Evolutionary conservation across 2,888 invertebrate genomes (phyloP).

Genomic region (Melieria picta): DNA sequence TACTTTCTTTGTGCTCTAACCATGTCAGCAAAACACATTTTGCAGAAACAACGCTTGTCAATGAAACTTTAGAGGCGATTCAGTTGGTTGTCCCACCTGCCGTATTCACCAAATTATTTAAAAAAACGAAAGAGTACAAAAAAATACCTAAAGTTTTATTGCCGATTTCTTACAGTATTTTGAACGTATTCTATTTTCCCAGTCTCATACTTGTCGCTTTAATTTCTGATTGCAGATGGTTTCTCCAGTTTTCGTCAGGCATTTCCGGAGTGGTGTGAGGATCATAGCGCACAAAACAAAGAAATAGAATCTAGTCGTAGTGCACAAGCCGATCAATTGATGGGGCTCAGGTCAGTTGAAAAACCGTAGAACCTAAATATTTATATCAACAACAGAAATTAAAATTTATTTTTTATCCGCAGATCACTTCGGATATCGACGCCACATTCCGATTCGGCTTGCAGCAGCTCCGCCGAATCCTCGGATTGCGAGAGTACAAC

Average conservation of each 20-base stretch:
- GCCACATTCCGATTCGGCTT: slow-evolving; percentile 72
- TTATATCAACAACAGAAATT: background rate
- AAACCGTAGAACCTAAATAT: background rate
- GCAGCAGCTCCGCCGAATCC: slow-evolving; percentile 74
- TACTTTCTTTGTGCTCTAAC: no score
- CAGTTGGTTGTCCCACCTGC: no score
- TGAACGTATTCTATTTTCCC: background rate
- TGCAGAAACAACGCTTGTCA: no score
- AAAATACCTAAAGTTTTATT: background rate
- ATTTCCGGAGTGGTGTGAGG: slow-evolving; percentile 91
- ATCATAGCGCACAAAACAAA: slow-evolving; percentile 78
- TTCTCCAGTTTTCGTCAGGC: slow-evolving; percentile 83
- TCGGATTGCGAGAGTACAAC: slow-evolving; percentile 77
- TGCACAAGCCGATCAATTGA: slow-evolving; percentile 70
- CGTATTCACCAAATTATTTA: no score
- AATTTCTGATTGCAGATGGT: slow-evolving; percentile 75
- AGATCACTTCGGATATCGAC: slow-evolving; percentile 81
- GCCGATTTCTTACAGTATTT: background rate
- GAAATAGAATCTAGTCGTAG: slow-evolving; percentile 69
- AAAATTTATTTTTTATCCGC: slow-evolving; percentile 48
- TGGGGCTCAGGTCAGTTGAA: slow-evolving; percentile 68
- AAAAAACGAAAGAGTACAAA: no score
- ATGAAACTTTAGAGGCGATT: no score
- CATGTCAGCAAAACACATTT: no score
- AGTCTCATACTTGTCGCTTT: slow-evolving; percentile 22